These are phyloP conservation scores for Parauchenoglanis punctatus DNA, from an alignment of 2,797 vertebrate genomes.

Conservation along the genomic window DNA sequence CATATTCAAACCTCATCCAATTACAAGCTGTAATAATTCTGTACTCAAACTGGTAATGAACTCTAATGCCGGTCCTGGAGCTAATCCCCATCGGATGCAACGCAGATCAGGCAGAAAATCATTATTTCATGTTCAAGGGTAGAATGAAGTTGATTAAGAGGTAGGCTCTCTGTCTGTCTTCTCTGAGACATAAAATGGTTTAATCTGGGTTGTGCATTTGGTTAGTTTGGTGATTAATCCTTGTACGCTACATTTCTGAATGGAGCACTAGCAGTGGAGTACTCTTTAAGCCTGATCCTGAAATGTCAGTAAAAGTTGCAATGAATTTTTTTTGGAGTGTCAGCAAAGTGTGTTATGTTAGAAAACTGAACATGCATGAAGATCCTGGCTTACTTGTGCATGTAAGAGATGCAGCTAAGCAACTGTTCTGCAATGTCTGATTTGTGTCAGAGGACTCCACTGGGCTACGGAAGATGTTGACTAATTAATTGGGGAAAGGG, in stretches of 20 bases:
- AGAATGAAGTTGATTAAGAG: slow-evolving; percentile 93
- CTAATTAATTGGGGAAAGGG: slow-evolving; percentile 54
- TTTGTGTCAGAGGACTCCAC: slow-evolving; percentile 46
- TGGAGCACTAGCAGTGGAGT: neutral
- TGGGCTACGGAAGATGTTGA: slow-evolving; percentile 46
- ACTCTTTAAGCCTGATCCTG: neutral
- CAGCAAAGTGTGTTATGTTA: slow-evolving; percentile 10
- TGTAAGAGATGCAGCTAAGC: slow-evolving; percentile 27
- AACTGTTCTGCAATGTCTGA: slow-evolving; percentile 36
- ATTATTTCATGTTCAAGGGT: slow-evolving; percentile 97
- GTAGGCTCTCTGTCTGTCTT: slow-evolving; percentile 77
- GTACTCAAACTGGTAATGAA: slow-evolving; percentile 67
- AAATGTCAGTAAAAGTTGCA: slow-evolving; percentile 22
- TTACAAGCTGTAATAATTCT: slow-evolving; percentile 72
- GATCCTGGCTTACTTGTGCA: slow-evolving; percentile 16
- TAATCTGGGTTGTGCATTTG: slow-evolving; percentile 41
- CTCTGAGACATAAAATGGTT: slow-evolving; percentile 72
- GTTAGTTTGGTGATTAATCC: slow-evolving; percentile 14
- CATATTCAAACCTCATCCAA: slow-evolving; percentile 67
- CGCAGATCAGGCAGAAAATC: slow-evolving; percentile 90
- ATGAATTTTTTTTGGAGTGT: neutral
- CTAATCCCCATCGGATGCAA: slow-evolving; percentile 66
- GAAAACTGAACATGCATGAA: neutral
- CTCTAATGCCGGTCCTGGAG: slow-evolving; percentile 66
- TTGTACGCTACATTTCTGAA: slow-evolving; percentile 5